Conservation (phyloP, 2,113 vertebrate species). For the Equus przewalskii region DNA sequence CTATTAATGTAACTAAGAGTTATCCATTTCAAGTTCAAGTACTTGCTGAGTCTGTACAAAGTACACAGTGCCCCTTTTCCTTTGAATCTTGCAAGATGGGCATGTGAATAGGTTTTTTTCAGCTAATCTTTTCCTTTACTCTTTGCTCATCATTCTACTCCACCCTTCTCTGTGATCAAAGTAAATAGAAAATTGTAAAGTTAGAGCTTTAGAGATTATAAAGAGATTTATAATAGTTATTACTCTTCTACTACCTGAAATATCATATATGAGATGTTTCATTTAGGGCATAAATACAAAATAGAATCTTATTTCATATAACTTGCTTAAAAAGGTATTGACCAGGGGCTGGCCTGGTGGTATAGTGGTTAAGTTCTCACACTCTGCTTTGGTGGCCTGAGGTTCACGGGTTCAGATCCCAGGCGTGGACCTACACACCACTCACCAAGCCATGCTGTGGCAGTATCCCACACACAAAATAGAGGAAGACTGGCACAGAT, state of each 20-base stretch:
- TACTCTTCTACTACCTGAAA: background rate
- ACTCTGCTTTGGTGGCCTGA: too few relatives aligned
- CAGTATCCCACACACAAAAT: too few relatives aligned
- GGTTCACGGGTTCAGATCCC: too few relatives aligned
- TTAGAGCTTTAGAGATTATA: background rate
- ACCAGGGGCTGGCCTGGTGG: background rate
- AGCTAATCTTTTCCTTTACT: background rate
- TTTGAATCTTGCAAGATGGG: background rate
- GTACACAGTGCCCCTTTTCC: background rate
- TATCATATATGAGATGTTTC: background rate
- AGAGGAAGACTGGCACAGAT: too few relatives aligned
- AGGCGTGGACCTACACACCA: too few relatives aligned
- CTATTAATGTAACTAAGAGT: background rate
- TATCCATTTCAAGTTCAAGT: background rate
- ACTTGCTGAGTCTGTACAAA: background rate
- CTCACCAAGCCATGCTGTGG: too few relatives aligned
- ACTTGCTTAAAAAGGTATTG: constrained; percentile 27
- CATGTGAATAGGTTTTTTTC: background rate
- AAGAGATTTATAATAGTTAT: background rate
- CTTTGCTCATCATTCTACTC: background rate
- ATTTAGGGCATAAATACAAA: background rate
- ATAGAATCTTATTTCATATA: constrained; percentile 8
- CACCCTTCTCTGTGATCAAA: background rate
- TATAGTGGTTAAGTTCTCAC: too few relatives aligned
- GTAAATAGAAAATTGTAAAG: background rate